phyloP scores from a whole-genome alignment of 2,113 vertebrate genomes.

The Upupa epops region DNA sequence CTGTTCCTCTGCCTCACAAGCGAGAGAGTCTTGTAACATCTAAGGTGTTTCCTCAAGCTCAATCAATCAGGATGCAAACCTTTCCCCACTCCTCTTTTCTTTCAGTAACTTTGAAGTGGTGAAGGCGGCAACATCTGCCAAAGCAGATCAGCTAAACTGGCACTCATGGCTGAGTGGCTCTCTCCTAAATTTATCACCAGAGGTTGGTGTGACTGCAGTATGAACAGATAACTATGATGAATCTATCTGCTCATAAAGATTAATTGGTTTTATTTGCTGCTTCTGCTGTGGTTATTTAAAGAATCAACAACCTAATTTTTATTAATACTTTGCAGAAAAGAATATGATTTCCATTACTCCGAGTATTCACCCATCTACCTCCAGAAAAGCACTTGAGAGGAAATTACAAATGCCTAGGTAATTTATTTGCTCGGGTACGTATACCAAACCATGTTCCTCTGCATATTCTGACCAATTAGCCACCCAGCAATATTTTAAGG shows the following conservation, averaged over 20 bases:
- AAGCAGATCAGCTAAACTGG: neutral
- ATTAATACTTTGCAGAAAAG: constrained; percentile 12
- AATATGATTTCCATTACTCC: neutral
- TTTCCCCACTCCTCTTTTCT: neutral
- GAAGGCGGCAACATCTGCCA: neutral
- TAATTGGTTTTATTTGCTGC: constrained; percentile 38
- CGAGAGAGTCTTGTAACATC: neutral
- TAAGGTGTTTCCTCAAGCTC: neutral
- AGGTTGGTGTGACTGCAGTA: neutral
- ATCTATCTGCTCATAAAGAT: constrained; percentile 40
- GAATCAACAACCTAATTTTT: constrained; percentile 53
- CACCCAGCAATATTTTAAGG: neutral
- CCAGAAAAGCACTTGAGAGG: neutral
- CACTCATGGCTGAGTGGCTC: neutral
- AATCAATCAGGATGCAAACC: neutral
- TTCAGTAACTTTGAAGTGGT: neutral
- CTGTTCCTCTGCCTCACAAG: neutral
- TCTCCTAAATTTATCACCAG: neutral
- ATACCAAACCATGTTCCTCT: neutral
- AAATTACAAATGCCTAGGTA: neutral
- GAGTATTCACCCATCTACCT: neutral
- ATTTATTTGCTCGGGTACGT: constrained; percentile 26
- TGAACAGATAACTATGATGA: constrained; percentile 3
- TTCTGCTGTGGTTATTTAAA: constrained; percentile 59
- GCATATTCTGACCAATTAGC: neutral